These are phyloP conservation scores for Setophaga kirtlandii DNA, from an alignment of 2,113 vertebrate species.

Conservation along the genomic window DNA sequence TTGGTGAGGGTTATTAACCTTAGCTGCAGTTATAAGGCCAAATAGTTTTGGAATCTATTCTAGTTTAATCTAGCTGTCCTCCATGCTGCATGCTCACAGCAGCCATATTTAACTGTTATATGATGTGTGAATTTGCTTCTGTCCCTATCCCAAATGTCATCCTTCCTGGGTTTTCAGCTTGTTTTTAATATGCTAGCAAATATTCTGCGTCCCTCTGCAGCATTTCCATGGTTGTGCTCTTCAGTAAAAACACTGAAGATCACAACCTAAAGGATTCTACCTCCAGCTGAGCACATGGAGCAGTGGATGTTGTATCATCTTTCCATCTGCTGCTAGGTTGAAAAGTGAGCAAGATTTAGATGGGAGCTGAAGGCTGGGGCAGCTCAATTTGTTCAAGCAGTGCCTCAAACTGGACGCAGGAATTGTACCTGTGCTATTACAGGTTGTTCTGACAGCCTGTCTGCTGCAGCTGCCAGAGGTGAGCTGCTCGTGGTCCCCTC, in stretches of 20 bases:
- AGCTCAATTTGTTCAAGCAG: not conserved
- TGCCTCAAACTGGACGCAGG: not conserved
- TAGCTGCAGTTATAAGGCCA: not conserved
- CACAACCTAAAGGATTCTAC: too few species aligned
- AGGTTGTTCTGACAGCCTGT: not conserved
- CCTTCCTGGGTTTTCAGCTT: not conserved
- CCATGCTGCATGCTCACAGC: too few species aligned
- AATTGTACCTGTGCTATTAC: not conserved
- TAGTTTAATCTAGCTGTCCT: too few species aligned
- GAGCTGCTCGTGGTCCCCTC: not conserved
- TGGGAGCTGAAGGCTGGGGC: not conserved
- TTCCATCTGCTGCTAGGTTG: not conserved
- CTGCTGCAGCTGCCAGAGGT: not conserved
- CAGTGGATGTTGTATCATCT: not conserved
- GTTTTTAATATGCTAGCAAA: not conserved
- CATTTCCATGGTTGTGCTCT: too few species aligned
- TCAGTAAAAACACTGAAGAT: too few species aligned
- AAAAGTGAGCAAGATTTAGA: not conserved
- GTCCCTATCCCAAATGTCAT: too few species aligned
- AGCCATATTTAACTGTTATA: too few species aligned
- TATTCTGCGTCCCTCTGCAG: too few species aligned
- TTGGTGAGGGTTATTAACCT: not conserved
- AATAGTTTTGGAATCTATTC: not conserved
- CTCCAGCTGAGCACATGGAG: too few species aligned
- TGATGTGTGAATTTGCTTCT: too few species aligned